A percentile compares a stretch with the other conserved stretches of the same genome.
These are phyloP conservation scores for Pseudomyrmex dendroicus DNA, from an alignment of 1,140 invertebrate genomes.

Conservation along the genomic window DNA sequence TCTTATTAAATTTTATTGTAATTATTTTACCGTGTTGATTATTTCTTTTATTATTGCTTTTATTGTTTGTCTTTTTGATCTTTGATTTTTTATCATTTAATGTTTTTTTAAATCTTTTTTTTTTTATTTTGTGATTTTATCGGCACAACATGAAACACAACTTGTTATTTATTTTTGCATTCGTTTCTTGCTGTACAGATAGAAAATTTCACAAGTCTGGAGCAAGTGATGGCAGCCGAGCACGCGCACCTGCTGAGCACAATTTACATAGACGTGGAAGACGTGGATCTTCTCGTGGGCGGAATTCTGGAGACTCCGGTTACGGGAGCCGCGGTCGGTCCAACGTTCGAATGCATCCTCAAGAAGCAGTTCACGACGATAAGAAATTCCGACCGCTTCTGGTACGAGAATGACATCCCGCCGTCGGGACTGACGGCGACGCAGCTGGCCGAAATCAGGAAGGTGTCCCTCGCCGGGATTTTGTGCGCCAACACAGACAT, in stretches of 20 bases:
- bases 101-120: no score
- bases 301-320: conserved; percentile 93
- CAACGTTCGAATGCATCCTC: conserved; percentile 94
- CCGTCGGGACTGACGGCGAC: conserved; percentile 92
- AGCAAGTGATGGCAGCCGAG: conserved; percentile 86
- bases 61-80: no score
- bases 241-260: conserved; percentile 87
- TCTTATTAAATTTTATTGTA: no score
- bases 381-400: conserved; percentile 94
- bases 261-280: conserved; percentile 90
- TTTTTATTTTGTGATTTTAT: no score
- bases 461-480: conserved; percentile 92
- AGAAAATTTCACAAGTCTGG: conserved; percentile 88
- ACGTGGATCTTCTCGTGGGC: conserved; percentile 95
- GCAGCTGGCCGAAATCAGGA: conserved; percentile 95
- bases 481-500: conserved; percentile 92
- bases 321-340: conserved; percentile 92
- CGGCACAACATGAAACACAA: no score
- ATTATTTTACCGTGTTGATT: not conserved
- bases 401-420: conserved; percentile 98
- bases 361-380: conserved; percentile 92
- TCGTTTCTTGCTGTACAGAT: conserved; percentile 68
- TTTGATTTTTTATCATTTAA: no score
- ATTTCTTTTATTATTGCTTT: not conserved
- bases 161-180: not conserved